These are phyloP conservation scores for Psilopogon haemacephalus DNA, from an alignment of 2,113 vertebrate genomes.

Conservation along the genomic window DNA sequence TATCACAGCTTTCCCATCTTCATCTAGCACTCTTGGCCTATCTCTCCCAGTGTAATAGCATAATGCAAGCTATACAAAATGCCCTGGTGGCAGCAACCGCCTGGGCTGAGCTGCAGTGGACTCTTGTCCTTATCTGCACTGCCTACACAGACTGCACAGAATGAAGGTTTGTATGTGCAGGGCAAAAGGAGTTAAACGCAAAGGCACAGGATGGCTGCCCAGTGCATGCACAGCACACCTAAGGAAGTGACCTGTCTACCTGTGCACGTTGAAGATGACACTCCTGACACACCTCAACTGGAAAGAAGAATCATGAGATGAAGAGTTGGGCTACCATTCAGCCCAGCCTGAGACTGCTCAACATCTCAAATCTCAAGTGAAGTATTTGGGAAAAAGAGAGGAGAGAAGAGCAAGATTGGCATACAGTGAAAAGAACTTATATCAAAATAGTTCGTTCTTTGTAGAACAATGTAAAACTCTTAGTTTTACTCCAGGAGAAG, in stretches of 20 bases:
- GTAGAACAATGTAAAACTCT: background rate
- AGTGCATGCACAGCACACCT: background rate
- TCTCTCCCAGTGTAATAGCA: background rate
- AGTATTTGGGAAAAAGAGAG: background rate
- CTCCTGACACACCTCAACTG: background rate
- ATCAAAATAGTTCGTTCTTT: background rate
- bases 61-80: background rate
- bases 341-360: accelerated
- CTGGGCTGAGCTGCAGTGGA: background rate
- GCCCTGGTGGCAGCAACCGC: background rate
- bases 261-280: accelerated
- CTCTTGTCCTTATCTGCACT: background rate
- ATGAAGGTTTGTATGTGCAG: accelerated
- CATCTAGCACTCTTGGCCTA: background rate
- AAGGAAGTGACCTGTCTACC: background rate
- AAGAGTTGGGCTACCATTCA: background rate
- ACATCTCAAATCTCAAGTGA: background rate
- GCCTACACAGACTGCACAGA: background rate
- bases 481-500: background rate
- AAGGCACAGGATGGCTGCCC: accelerated
- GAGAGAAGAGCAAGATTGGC: background rate
- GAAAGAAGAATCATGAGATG: accelerated
- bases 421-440: background rate
- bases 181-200: accelerated
- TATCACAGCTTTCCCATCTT: background rate